These are phyloP conservation scores for Steinernema khuongi DNA, from an alignment of 1,140 invertebrate species.

Conservation along the genomic window DNA sequence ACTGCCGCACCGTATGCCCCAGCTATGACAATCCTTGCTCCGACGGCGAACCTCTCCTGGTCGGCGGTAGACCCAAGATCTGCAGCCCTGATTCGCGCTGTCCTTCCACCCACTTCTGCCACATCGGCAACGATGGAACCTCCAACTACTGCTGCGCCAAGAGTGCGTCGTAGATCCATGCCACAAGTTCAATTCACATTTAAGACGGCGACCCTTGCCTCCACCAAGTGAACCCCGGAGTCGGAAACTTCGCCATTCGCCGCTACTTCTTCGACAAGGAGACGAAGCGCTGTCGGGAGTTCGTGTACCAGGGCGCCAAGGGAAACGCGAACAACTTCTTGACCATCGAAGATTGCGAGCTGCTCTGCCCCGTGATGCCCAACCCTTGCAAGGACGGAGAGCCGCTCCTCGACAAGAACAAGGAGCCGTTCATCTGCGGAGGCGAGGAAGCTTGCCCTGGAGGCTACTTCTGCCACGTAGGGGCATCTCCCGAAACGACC, in stretches of 20 bases:
- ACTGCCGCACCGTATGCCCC: slow-evolving; percentile 50
- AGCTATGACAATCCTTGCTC: slow-evolving; percentile 41
- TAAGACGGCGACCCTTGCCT: slow-evolving; percentile 49
- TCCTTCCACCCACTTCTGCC: slow-evolving; percentile 43
- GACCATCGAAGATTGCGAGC: slow-evolving; percentile 49
- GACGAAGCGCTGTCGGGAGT: slow-evolving; percentile 44
- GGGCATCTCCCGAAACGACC: slow-evolving; percentile 53
- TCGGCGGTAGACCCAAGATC: slow-evolving; percentile 33
- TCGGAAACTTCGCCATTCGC: slow-evolving; percentile 39
- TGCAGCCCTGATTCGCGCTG: slow-evolving; percentile 34
- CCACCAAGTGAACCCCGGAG: slow-evolving; percentile 40
- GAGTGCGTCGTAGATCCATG: slow-evolving; percentile 23
- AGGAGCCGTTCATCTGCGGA: slow-evolving; percentile 56
- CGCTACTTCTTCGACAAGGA: slow-evolving; percentile 54
- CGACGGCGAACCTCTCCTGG: slow-evolving; percentile 32
- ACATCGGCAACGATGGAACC: slow-evolving; percentile 28
- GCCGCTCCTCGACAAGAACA: slow-evolving; percentile 45
- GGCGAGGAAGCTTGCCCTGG: slow-evolving; percentile 34
- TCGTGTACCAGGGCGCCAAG: slow-evolving; percentile 47
- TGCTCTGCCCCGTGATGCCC: slow-evolving; percentile 47
- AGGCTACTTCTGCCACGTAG: slow-evolving; percentile 55
- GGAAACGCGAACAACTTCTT: slow-evolving; percentile 58
- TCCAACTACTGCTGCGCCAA: slow-evolving; percentile 40
- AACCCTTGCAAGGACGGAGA: slow-evolving; percentile 52
- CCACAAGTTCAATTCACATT: not conserved